Evolutionary conservation across 2,797 vertebrate species (phyloP), one percentile per base, ranked within the genome.

Genomic region (Orientallactaga sibirica): DNA sequence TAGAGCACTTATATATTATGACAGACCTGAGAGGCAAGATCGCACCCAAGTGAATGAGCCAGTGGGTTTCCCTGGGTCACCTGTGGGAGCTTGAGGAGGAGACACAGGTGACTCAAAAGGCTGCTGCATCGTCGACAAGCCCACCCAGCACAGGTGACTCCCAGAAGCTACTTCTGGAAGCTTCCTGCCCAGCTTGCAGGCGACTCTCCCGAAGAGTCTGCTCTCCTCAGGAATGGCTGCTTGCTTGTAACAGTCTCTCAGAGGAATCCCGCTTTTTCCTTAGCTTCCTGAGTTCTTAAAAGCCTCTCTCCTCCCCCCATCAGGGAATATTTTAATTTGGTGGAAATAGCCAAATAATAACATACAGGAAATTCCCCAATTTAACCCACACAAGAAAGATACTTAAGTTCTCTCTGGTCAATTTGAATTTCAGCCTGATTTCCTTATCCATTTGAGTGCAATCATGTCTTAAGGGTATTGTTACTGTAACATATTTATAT

Each of bases 391-490:
- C 52, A 73, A 70, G 77, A 67, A 41, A 73, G 22, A 66, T 29
- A 73, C 19, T 75, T 48, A 83, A 52, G 2, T 79, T 94, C 55
- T 67, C 76, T 27, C 48, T 76, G 43, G 16, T 88, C 75, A 87
- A 29, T 67, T 67, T 68, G 81, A 74, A 93, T 78, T 82, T 90
- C 22, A 74, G n/a, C 88, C n/a, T 90, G 73, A 79, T 66, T 62
- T 86, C 14, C 16, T 74, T 75, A 48, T 66, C 58, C 41, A 43
- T 86, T 78, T 79, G 25, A 74, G 78, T 73, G 29, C 88, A 14
- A 58, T 73, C 22, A 87, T 33, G 11, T 66, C 61, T 83, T 71
- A 61, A 78, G 7, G 80, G 24, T n/a, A 93, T 86, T 86, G 5
- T 88, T 90, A 73, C 61, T 90, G 18, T 66, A 76, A 92, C 33